Base-by-base conservation (phyloP, 2,888 invertebrate species). In the Ecliptopera silaceata region DNA sequence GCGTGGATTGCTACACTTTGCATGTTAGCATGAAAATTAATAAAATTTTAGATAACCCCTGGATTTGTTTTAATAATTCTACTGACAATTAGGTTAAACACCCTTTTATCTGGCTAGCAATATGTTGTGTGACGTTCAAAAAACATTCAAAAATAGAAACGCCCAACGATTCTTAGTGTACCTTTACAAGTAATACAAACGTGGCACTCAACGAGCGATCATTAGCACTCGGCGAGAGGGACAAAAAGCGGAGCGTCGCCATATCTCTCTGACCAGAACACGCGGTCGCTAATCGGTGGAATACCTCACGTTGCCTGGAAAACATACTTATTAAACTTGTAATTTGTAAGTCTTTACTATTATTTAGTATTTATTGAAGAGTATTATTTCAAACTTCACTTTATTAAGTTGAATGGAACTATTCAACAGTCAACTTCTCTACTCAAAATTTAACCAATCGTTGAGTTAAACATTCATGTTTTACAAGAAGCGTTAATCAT, bases 221-320 rank as follows among this genome's bases (percentile, higher is more conserved):
- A 59, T 61, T 59, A 63, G 36, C 22, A 12, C 15, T 42, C 32
- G 3, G 42, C 22, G 34, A 11, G 36, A 50, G 55, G 56, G 55
- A 48, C 56, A 63, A 65, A 59, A 61, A 65, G 47, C 56, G 45
- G 59, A 61, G 46, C 45, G 52, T 34, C 39, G 56, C 56, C 36
- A 71, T 74, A 70, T 63, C 60, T 72, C 72, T 70, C 61, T 68
- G 69, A 63, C 71, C 67, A 59, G 56, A 56, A 54, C 71, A 70
- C 68, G 50, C 47, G 22, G 26, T 53, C 39, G 43, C 64, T 70
- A 71, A 72, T 71, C 64, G 56, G 60, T 22, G 55, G 50, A 26
- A 69, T 64, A 64, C 62, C 64, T 71, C 66, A 64, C 61, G 18
- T 18, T 39, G 10, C 18, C 10, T 17, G 26, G 26, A 26, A 26